These are phyloP conservation scores for Ochropleura plecta DNA, from an alignment of 2,888 invertebrate species.

Conservation along the genomic window DNA sequence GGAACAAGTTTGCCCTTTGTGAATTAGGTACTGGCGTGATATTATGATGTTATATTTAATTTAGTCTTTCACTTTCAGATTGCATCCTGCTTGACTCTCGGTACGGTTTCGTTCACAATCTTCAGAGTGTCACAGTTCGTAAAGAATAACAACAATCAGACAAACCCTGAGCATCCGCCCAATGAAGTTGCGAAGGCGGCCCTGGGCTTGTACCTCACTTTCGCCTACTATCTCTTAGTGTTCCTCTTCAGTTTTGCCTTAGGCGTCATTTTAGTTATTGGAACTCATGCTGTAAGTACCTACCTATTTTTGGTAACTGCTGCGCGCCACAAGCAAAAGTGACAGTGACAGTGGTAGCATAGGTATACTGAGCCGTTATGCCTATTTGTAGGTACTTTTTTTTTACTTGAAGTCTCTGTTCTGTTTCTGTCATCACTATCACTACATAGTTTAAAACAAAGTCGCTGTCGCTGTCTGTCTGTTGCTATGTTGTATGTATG, in stretches of 20 bases:
- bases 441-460: too few species aligned
- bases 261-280: constrained; percentile 79
- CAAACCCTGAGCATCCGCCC: constrained; percentile 70
- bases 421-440: too few species aligned
- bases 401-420: too few species aligned
- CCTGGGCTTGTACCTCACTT: constrained; percentile 79
- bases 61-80: constrained; percentile 74
- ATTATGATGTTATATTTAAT: background rate
- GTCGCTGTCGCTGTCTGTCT: too few species aligned
- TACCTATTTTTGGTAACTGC: background rate
- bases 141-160: constrained; percentile 64
- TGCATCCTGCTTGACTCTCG: constrained; percentile 71
- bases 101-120: constrained; percentile 73
- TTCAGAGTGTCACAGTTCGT: constrained; percentile 77
- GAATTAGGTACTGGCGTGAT: too few species aligned
- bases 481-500: too few species aligned
- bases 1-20: too few species aligned
- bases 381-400: too few species aligned
- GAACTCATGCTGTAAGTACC: constrained; percentile 80
- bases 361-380: too few species aligned
- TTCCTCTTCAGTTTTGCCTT: constrained; percentile 78
- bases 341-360: too few species aligned
- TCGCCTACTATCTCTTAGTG: constrained; percentile 79
- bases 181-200: constrained; percentile 75
- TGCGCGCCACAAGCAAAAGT: background rate